These are phyloP conservation scores for Hydroisotoma schaefferi DNA, from an alignment of 2,888 invertebrate genomes.

Conservation along the genomic window DNA sequence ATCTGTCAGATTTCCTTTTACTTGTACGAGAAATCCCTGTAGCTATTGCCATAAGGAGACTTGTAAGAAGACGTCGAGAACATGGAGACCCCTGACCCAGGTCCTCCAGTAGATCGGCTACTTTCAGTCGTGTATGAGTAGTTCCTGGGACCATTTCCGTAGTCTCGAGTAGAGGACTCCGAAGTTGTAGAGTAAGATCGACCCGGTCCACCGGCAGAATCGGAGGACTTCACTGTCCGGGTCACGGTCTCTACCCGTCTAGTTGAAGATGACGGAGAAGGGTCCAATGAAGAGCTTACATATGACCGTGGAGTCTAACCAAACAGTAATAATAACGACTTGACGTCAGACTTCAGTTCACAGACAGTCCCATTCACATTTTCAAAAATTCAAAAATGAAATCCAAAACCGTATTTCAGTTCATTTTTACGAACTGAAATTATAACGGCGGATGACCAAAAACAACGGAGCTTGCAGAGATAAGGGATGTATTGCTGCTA, in stretches of 20 bases:
- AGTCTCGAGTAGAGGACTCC: slow-evolving; percentile 39
- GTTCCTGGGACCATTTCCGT: slow-evolving; percentile 42
- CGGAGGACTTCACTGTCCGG: slow-evolving; percentile 27
- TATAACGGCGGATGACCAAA: too few relatives aligned
- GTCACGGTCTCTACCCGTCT: slow-evolving; percentile 28
- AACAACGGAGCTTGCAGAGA: not conserved
- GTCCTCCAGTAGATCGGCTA: slow-evolving; percentile 29
- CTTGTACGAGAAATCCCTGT: slow-evolving; percentile 42
- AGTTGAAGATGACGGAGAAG: slow-evolving; percentile 21
- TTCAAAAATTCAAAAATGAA: not conserved
- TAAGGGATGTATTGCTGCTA: not conserved
- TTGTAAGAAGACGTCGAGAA: slow-evolving; percentile 39
- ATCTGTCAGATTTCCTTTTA: too few relatives aligned
- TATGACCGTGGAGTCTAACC: slow-evolving; percentile 37
- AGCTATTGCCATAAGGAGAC: slow-evolving; percentile 42
- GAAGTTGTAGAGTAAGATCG: slow-evolving; percentile 26
- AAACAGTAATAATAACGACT: slow-evolving; percentile 39
- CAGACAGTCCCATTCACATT: not conserved
- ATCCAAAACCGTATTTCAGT: not conserved
- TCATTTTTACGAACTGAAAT: not conserved
- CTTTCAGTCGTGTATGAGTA: slow-evolving; percentile 37
- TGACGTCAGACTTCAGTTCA: slow-evolving; percentile 35
- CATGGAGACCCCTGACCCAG: slow-evolving; percentile 35
- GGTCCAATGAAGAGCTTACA: slow-evolving; percentile 2
- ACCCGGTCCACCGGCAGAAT: slow-evolving; percentile 28